Base-by-base conservation (phyloP, 1,140 invertebrate species). In the Idris sp. region DNA sequence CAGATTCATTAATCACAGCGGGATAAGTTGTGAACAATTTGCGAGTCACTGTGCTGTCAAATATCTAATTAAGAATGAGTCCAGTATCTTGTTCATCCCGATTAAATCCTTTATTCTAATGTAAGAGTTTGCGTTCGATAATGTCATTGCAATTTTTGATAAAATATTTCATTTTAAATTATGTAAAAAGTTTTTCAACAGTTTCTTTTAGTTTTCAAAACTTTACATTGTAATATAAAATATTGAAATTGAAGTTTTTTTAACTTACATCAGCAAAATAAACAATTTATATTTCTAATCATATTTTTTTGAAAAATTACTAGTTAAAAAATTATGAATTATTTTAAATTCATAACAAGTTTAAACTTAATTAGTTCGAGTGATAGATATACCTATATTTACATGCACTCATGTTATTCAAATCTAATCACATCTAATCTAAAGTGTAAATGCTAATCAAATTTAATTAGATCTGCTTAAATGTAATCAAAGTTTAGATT, bases 41-140 rank as follows among this genome's bases (percentile, higher is more conserved):
- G 76, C 72, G 68, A 78, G 76, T 78, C 76, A 78, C 67, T 53
- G 43, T 36, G 56, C 76, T 78, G 72, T 78, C 73, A 78, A 75
- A 78, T 59, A 75, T 78, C 76, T 75, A 78, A 78, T 78, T 78
- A 78, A 75, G 68, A 72, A 72, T 68, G 62, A 72, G 74, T 72
- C 74, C 65, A 58, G 56, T 33, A 43, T 71, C 56, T 53, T 62
- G 56, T 53, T 64, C 74, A 43, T 53, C 68, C 36, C 68, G 74
- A 73, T 72, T 73, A 73, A 72, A 73, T 72, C 74, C 62, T 76
- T 73, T 76, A 72, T 76, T 71, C 59, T 54, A 30, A 71, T 62
- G 56, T 38, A 51, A 68, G 43, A 3, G 56, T 35, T 43, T 25
- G 48, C 49, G 48, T 59, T 68, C 74, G 68, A 76, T 64, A 67